Evolutionary conservation across 1,140 invertebrate genomes (phyloP), one percentile per base, ranked within the genome.

Genomic region (Phymastichus coffea): DNA sequence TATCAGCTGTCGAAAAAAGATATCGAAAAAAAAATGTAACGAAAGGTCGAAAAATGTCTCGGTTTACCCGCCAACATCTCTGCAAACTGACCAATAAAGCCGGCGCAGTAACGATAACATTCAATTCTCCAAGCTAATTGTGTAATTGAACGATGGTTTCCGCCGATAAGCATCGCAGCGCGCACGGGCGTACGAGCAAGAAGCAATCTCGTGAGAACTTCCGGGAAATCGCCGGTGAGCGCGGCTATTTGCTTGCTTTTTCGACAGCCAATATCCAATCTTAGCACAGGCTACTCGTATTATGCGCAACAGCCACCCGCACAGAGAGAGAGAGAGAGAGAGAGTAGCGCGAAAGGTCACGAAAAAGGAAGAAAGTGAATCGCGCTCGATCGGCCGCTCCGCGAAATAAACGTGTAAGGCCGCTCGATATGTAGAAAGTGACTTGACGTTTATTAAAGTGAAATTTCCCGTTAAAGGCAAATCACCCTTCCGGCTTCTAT

Each of bases 261-360:
- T 51, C 48, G 33, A 51, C 33, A 15, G 20, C 15, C 17, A 35
- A 1, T 6, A 15, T 4, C 19, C 6, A 47, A 47, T 15, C 26
- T 25, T 14, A 4, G 43, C 15, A 35, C 14, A 26, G 9, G 46
- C 6, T 20, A 33, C 28, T 15, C 4, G 2, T 20, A 25, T 28
- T 8, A 4, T 30, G 35, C n/a, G n/a, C n/a, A n/a, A n/a, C n/a
- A n/a, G n/a, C n/a, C n/a, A n/a, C n/a, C n/a, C n/a, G n/a, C n/a
- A n/a, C n/a, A n/a, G n/a, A n/a, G n/a, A n/a, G n/a, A n/a, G n/a
- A n/a, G n/a, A n/a, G n/a, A n/a, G n/a, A n/a, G n/a, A n/a, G n/a
- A 14, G 40, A 26, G n/a, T 19, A 44, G 52, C 40, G 41, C 35
- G 52, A 55, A 55, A 56, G 43, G 41, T 56, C 41, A 25, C 43